Evolutionary conservation across 2,113 vertebrate species (phyloP).

Genomic region (Python bivittatus): DNA sequence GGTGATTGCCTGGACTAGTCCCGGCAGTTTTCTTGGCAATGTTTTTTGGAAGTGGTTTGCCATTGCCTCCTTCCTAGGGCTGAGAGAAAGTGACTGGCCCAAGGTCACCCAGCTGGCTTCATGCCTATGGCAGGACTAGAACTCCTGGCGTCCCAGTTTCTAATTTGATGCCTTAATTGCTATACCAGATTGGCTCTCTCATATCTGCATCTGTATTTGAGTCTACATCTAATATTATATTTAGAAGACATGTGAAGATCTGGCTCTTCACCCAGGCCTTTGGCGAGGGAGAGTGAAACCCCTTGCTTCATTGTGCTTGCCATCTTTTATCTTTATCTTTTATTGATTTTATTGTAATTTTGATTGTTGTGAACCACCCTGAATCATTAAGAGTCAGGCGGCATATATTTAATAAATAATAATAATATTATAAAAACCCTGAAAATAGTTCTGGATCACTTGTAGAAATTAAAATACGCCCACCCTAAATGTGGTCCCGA

Average conservation of each 20-base stretch:
- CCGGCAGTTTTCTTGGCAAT: not conserved
- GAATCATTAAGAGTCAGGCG: not conserved
- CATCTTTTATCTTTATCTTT: not conserved
- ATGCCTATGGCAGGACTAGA: not conserved
- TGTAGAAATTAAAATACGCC: constrained; percentile 5
- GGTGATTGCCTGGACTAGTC: not conserved
- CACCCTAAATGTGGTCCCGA: constrained; percentile 28
- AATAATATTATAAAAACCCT: not conserved
- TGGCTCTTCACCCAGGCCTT: not conserved
- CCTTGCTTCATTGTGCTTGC: not conserved
- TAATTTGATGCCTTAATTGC: not conserved
- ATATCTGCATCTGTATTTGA: not conserved
- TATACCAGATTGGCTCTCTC: not conserved
- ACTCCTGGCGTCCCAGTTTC: not conserved
- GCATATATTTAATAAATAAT: not conserved
- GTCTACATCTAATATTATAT: not conserved
- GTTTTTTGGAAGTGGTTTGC: not conserved
- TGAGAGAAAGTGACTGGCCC: not conserved
- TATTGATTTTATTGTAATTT: not conserved
- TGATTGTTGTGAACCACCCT: not conserved
- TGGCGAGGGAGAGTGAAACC: not conserved
- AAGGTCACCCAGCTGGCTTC: not conserved
- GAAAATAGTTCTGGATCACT: not conserved
- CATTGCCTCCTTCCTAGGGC: not conserved
- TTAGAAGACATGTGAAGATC: not conserved